Evolutionary conservation across 2,797 vertebrate species (phyloP).

Genomic region (Uromys caudimaculatus): DNA sequence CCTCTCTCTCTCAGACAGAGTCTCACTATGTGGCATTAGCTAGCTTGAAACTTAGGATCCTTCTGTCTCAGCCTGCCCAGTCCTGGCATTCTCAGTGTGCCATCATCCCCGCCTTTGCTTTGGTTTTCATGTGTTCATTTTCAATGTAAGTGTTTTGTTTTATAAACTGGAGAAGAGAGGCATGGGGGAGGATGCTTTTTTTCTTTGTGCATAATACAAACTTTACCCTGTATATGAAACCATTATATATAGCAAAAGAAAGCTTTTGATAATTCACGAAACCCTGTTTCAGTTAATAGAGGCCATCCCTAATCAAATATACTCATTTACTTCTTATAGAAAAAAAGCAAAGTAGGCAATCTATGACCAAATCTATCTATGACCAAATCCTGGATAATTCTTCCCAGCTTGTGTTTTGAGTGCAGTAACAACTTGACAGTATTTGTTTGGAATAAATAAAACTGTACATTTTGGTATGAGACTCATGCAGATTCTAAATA

Average conservation of each 20-base stretch:
- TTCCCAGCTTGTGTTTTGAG: constrained; percentile 37
- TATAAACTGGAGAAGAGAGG: neutral
- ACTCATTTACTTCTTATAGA: neutral
- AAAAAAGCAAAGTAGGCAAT: constrained; percentile 37
- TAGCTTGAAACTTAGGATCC: neutral
- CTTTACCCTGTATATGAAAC: neutral
- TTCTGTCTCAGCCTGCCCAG: neutral
- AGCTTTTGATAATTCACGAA: neutral
- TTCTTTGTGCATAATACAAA: neutral
- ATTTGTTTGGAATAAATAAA: neutral
- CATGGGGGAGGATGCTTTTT: neutral
- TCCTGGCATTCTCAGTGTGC: neutral
- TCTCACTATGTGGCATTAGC: neutral
- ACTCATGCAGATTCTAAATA: constrained; percentile 19
- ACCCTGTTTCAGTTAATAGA: neutral
- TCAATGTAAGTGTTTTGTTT: neutral
- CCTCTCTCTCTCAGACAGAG: neutral
- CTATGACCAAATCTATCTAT: too few species aligned
- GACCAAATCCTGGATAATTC: neutral
- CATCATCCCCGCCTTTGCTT: too few species aligned
- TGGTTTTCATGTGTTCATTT: neutral
- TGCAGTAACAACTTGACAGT: neutral
- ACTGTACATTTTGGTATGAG: neutral
- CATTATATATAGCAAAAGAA: neutral
- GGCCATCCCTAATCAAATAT: neutral